Percentiles rank a stretch among this genome's conserved stretches.
Conservation (phyloP, 2,888 invertebrate species). For the Cyclophora albipunctata region DNA sequence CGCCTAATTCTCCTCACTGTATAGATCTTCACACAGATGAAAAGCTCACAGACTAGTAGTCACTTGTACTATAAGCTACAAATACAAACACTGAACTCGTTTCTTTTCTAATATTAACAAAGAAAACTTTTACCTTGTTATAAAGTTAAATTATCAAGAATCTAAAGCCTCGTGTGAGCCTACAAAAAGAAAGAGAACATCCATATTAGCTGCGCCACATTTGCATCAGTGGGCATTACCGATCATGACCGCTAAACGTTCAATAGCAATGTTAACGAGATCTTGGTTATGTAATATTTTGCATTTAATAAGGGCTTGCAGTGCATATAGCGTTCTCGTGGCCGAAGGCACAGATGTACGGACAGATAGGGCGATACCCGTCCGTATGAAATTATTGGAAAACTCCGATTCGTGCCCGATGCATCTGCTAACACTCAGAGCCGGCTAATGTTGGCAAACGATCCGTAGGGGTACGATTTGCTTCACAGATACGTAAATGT, state of each 20-base stretch:
- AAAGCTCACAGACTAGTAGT: too few species aligned
- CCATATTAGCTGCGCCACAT: too few species aligned
- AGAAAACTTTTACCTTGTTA: too few species aligned
- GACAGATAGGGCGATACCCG: conserved; percentile 57
- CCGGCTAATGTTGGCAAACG: conserved; percentile 57
- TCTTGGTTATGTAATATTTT: conserved; percentile 64
- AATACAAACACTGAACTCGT: too few species aligned
- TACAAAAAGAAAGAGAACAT: too few species aligned
- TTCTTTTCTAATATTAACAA: too few species aligned
- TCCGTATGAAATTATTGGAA: conserved; percentile 71
- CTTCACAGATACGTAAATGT: not conserved
- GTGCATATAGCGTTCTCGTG: conserved; percentile 48
- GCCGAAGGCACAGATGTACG: conserved; percentile 64
- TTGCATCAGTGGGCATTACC: conserved; percentile 20
- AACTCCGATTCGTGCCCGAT: conserved; percentile 66
- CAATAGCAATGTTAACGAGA: conserved; percentile 67
- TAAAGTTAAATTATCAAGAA: too few species aligned
- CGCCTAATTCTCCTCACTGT: too few species aligned
- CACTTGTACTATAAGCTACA: too few species aligned
- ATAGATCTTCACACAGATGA: too few species aligned
- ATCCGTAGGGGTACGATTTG: conserved; percentile 28
- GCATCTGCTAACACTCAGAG: conserved; percentile 51
- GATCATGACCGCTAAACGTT: conserved; percentile 48
- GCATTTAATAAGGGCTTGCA: conserved; percentile 64
- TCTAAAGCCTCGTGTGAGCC: too few species aligned